These are phyloP conservation scores for Todus mexicanus DNA, from an alignment of 2,797 vertebrate genomes.

Conservation along the genomic window DNA sequence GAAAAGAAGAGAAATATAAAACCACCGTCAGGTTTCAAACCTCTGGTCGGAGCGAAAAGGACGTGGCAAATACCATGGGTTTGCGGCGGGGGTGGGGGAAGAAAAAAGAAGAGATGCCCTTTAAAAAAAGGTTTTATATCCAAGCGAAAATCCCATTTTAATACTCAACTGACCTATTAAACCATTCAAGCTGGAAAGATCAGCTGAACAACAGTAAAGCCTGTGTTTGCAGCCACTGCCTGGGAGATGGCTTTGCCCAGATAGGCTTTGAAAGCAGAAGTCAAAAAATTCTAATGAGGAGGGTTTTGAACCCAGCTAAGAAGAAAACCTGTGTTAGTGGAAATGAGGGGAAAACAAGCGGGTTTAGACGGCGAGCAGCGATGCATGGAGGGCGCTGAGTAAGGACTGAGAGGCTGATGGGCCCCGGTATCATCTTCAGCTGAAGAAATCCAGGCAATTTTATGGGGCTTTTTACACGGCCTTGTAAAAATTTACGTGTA, in stretches of 20 bases:
- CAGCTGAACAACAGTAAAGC: not conserved
- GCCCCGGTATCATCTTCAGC: not conserved
- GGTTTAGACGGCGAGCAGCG: not conserved
- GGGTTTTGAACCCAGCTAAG: not conserved
- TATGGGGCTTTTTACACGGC: not conserved
- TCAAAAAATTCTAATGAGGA: not conserved
- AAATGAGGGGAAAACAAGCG: not conserved
- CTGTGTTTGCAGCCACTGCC: not conserved
- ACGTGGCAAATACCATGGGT: rapidly evolving
- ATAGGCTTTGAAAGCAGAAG: not conserved
- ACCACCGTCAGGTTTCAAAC: not conserved
- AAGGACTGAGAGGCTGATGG: not conserved
- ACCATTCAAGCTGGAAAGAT: not conserved
- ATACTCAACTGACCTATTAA: not conserved
- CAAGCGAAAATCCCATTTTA: not conserved
- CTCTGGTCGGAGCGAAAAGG: not conserved
- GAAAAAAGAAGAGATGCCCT: not conserved
- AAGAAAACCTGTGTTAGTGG: not conserved
- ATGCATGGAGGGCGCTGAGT: not conserved
- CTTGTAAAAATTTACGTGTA: not conserved
- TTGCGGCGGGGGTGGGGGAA: not conserved
- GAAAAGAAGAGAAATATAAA: not conserved
- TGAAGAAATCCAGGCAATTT: not conserved
- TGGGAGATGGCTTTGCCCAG: not conserved
- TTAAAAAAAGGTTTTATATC: not conserved